Evolutionary conservation across 1,140 invertebrate genomes (phyloP).

Genomic region (Acromyrmex charruanus): DNA sequence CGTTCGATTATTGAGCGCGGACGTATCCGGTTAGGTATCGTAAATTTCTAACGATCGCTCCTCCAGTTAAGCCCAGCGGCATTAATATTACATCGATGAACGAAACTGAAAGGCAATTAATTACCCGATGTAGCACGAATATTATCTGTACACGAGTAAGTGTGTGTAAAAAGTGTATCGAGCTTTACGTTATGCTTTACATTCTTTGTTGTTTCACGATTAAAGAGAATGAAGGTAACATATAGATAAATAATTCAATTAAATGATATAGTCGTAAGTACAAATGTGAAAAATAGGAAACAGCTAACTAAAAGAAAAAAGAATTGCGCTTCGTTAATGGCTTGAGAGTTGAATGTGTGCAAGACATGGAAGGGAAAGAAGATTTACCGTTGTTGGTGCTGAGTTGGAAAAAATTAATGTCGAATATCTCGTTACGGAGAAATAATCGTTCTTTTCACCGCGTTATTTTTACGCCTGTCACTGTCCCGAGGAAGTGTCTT

Average conservation of each 20-base stretch:
- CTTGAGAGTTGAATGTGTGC: neutral
- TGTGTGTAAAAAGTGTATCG: constrained; percentile 26
- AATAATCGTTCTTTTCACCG: constrained; percentile 43
- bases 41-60: constrained; percentile 59
- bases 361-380: neutral
- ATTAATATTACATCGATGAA: constrained; percentile 49
- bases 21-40: constrained; percentile 52
- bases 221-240: neutral
- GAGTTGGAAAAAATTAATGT: constrained; percentile 38
- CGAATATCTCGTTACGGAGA: constrained; percentile 15
- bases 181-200: neutral
- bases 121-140: constrained; percentile 28
- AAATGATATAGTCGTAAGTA: constrained; percentile 16
- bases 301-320: neutral
- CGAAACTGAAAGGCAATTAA: constrained; percentile 59
- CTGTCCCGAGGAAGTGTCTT: constrained; percentile 66
- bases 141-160: neutral
- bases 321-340: constrained; percentile 1
- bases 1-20: constrained; percentile 57
- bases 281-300: neutral
- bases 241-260: constrained; percentile 26
- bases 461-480: constrained; percentile 58
- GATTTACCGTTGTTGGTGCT: constrained; percentile 14
- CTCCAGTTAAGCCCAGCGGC: constrained; percentile 36
- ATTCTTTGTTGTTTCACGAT: neutral